A percentile compares a stretch with the other conserved stretches of the same genome.
phyloP scores from a whole-genome alignment of 1,140 invertebrate genomes.

The Listronotus oregonensis region DNA sequence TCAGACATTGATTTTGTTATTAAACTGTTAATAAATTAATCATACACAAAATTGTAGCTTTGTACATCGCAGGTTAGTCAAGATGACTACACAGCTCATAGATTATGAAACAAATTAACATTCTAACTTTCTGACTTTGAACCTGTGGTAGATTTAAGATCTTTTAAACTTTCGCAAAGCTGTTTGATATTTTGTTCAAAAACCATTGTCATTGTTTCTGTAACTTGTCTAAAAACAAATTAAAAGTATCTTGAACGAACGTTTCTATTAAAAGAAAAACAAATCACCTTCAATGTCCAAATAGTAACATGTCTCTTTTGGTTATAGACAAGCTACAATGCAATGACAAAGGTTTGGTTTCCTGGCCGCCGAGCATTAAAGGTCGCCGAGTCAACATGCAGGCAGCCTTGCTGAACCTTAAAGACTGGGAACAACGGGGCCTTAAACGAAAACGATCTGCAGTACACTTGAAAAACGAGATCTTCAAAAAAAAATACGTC shows the following conservation, averaged over 20 bases:
- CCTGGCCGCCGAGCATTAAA: conserved; percentile 39
- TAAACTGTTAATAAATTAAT: no score
- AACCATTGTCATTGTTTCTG: conserved; percentile 22
- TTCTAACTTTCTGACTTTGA: no score
- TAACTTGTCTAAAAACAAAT: conserved; percentile 19
- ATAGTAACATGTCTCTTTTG: conserved; percentile 14
- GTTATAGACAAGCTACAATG: conserved; percentile 55
- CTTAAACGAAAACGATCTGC: conserved; percentile 39
- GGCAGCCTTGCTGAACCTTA: conserved; percentile 17
- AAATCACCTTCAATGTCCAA: not conserved
- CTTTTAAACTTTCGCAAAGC: no score
- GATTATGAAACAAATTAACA: no score
- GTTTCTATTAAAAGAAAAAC: conserved; percentile 12
- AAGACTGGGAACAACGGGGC: conserved; percentile 29
- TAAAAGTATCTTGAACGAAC: conserved; percentile 36
- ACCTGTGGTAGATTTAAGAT: no score
- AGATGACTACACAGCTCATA: no score
- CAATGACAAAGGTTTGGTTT: conserved; percentile 52
- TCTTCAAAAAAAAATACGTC: conserved; percentile 59
- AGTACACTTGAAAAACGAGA: conserved; percentile 20
- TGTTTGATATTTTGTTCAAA: not conserved
- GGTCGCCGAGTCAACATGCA: conserved; percentile 33
- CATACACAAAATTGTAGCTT: no score
- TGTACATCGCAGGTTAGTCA: no score
- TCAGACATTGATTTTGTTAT: no score